phyloP scores from a whole-genome alignment of 2,113 vertebrate species.

The Engraulis encrasicolus region DNA sequence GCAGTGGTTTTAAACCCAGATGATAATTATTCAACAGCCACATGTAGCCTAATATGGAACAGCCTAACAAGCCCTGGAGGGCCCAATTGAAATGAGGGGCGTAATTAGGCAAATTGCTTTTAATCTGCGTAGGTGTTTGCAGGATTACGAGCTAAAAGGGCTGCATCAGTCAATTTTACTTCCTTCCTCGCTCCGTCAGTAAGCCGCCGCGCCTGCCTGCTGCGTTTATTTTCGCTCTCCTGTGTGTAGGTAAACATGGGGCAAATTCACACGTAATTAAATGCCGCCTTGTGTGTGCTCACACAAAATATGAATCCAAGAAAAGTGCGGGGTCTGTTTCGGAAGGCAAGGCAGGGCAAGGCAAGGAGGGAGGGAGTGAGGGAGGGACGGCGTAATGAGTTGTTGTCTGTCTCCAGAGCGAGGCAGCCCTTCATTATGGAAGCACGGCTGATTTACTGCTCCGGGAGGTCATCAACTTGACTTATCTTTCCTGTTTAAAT shows the following conservation, averaged over 20 bases:
- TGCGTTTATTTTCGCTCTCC: neutral
- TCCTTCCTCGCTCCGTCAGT: neutral
- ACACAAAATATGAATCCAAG: neutral
- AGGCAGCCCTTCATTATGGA: constrained; percentile 8
- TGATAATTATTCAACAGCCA: neutral
- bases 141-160: neutral
- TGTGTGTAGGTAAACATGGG: neutral
- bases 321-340: neutral
- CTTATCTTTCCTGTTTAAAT: constrained; percentile 43
- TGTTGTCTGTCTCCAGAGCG: neutral
- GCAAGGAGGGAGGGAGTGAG: no score
- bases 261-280: neutral
- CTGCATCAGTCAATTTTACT: neutral
- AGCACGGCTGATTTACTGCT: constrained; percentile 29
- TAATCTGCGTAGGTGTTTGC: neutral
- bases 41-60: neutral
- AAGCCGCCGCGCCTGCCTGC: neutral
- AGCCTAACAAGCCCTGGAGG: neutral
- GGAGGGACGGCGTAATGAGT: neutral
- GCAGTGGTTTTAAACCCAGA: constrained; percentile 1
- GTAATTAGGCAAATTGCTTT: neutral
- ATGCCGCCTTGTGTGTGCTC: neutral
- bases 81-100: neutral
- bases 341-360: no score
- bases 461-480: constrained; percentile 37